Evolutionary conservation across 1,140 invertebrate genomes (phyloP).

Genomic region (Drosophila insularis): DNA sequence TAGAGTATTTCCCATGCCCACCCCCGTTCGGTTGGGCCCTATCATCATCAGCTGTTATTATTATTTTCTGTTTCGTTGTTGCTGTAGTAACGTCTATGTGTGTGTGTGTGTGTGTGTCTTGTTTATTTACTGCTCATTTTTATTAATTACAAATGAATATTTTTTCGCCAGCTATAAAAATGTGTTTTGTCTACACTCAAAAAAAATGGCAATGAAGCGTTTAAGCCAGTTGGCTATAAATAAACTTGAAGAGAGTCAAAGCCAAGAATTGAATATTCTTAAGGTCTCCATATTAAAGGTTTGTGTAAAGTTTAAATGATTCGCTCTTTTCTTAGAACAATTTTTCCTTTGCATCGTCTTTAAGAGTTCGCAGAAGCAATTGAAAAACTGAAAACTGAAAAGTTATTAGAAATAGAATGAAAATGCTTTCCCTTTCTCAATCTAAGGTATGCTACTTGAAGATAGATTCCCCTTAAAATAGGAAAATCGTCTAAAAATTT

Average conservation of each 20-base stretch:
- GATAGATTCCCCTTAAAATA: no score
- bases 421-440: no score
- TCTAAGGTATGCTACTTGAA: no score
- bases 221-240: neutral
- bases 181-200: neutral
- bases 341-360: no score
- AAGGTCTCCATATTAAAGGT: no score
- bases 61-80: conserved; percentile 39
- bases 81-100: conserved; percentile 46
- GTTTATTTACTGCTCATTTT: conserved; percentile 50
- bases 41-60: conserved; percentile 14
- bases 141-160: conserved; percentile 42
- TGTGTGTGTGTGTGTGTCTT: neutral
- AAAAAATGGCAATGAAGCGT: conserved; percentile 17
- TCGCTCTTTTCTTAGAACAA: neutral
- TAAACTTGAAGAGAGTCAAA: neutral
- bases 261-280: neutral
- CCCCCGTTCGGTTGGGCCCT: neutral
- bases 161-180: conserved; percentile 12
- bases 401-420: no score
- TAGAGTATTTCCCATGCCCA: conserved; percentile 25
- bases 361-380: no score
- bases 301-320: neutral
- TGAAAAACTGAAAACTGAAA: no score
- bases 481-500: no score